Evolutionary conservation across 2,113 vertebrate genomes (phyloP).

Genomic region (Oncorhynchus clarkii): DNA sequence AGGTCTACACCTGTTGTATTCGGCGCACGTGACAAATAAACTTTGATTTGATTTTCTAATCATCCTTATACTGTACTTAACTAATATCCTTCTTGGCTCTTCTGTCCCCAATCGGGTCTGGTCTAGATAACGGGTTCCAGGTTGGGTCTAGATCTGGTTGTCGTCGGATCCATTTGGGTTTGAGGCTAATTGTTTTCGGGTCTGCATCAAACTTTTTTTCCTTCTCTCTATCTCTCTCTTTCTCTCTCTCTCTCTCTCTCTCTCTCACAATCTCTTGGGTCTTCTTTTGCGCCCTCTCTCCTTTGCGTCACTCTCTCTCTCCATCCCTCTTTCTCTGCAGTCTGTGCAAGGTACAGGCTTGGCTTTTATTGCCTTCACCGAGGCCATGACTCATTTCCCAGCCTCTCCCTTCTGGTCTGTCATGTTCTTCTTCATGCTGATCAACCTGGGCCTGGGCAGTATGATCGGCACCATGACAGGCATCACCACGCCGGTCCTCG

Average conservation of each 20-base stretch:
- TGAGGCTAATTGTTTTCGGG: too few relatives aligned
- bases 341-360: conserved; percentile 95
- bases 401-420: conserved; percentile 96
- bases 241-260: neutral
- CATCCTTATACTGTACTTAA: too few relatives aligned
- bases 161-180: too few relatives aligned
- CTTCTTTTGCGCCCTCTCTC: neutral
- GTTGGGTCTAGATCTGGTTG: too few relatives aligned
- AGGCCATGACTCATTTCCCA: conserved; percentile 98
- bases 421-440: conserved; percentile 99
- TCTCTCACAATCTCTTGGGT: neutral
- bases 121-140: too few relatives aligned
- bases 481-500: conserved; percentile 94
- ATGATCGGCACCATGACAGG: conserved; percentile 99
- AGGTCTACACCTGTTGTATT: too few relatives aligned
- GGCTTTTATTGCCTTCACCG: conserved; percentile 98
- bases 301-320: neutral
- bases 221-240: too few relatives aligned
- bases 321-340: conserved; percentile 60
- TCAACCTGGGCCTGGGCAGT: conserved; percentile 95
- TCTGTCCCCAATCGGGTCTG: neutral
- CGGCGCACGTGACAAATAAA: neutral
- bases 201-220: too few relatives aligned
- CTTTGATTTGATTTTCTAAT: too few relatives aligned
- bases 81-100: too few relatives aligned